These are phyloP conservation scores for Phylloscopus trochilus DNA, from an alignment of 2,113 vertebrate genomes.

Conservation along the genomic window DNA sequence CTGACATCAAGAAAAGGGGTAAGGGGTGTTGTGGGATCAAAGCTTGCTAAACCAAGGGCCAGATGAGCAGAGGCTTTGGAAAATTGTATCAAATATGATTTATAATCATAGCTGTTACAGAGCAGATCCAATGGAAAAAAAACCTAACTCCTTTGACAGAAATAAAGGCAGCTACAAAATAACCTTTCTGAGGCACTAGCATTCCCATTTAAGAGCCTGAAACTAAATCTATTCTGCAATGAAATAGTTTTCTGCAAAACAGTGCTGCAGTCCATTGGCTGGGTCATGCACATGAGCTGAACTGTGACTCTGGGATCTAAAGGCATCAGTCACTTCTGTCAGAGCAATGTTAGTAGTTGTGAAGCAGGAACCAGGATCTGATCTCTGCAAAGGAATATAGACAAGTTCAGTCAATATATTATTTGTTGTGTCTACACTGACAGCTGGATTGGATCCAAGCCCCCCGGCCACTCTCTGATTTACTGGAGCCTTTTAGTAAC, in stretches of 20 bases:
- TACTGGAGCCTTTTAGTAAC: background rate
- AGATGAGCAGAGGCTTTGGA: background rate
- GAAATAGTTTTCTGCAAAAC: constrained; percentile 19
- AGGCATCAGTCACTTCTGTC: constrained; percentile 42
- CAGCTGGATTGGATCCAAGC: background rate
- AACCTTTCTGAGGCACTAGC: background rate
- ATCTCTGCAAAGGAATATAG: background rate
- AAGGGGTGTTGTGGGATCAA: background rate
- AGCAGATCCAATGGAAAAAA: background rate
- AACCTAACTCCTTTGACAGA: background rate
- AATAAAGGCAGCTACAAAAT: background rate
- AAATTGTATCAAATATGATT: background rate
- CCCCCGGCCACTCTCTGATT: background rate
- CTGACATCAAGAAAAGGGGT: background rate
- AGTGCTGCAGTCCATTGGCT: constrained; percentile 10
- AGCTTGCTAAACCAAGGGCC: background rate
- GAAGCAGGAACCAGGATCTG: constrained; percentile 2
- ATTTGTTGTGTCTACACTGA: background rate
- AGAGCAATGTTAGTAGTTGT: background rate
- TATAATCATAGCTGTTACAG: background rate
- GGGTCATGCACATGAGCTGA: background rate
- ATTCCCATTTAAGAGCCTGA: background rate
- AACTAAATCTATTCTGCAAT: constrained; percentile 7
- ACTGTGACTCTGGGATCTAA: constrained; percentile 14
- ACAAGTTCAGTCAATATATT: background rate